phyloP scores from a whole-genome alignment of 2,113 vertebrate genomes.

The Rhinopomastus cyanomelas region DNA sequence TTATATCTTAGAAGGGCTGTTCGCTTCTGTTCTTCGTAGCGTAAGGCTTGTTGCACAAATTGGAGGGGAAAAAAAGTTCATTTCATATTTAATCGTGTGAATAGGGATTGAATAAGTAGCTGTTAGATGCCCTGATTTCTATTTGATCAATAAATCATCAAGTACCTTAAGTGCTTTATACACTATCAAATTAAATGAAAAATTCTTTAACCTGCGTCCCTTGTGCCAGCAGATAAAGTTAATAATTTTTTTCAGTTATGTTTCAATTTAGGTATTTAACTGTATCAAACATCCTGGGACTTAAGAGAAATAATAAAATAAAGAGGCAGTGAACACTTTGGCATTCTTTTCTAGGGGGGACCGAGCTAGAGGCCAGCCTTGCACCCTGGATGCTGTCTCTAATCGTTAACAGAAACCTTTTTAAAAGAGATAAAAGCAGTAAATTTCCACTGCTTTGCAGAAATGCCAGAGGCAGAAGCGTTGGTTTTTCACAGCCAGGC shows the following conservation, averaged over 20 bases:
- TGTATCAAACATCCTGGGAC: slow-evolving; percentile 41
- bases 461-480: not conserved
- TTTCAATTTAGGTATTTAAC: slow-evolving; percentile 71
- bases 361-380: not conserved
- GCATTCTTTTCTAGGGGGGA: not conserved
- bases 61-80: slow-evolving; percentile 28
- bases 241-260: slow-evolving; percentile 75
- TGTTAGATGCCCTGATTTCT: slow-evolving; percentile 76
- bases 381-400: not conserved
- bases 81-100: slow-evolving; percentile 72
- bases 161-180: slow-evolving; percentile 80
- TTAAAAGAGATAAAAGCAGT: not conserved
- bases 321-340: not conserved
- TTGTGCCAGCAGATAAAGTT: slow-evolving; percentile 72
- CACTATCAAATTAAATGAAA: slow-evolving; percentile 81
- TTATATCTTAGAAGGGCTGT: slow-evolving; percentile 61
- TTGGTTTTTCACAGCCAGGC: not conserved
- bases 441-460: not conserved
- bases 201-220: slow-evolving; percentile 79
- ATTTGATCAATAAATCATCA: slow-evolving; percentile 84
- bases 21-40: slow-evolving; percentile 35
- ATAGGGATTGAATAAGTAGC: slow-evolving; percentile 76
- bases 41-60: slow-evolving; percentile 55
- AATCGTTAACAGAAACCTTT: not conserved
- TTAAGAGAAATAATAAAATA: not conserved